Evolutionary conservation across 1,140 invertebrate genomes (phyloP), one percentile per base, ranked within the genome.

Genomic region (Sitobion miscanthi): DNA sequence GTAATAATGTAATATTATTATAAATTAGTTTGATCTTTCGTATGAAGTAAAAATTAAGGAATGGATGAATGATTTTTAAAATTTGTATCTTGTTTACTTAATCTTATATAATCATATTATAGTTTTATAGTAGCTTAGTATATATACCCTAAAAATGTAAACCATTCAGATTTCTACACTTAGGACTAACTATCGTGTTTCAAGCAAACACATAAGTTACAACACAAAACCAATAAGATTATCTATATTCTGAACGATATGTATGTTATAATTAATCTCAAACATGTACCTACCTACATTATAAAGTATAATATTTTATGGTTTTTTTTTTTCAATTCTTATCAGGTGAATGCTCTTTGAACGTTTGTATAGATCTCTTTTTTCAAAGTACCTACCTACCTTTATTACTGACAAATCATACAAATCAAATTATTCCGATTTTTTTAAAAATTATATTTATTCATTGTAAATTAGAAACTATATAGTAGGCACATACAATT

Each of bases 261-360:
- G 8, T 3, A 42, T 20, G 0, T 77, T 17, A n/a, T 45, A 85
- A 42, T 85, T 45, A 85, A 85, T 85, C 23, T 85, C 21, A 42
- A 42, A 85, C 21, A 38, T 23, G 35, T 42, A 23, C 21, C 23
- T 69, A 69, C 30, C 11, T 69, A 14, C n/a, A 69, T 69, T 69
- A n/a, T 14, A 69, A 14, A 77, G 62, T 42, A 42, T 83, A 25
- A 45, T 85, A 30, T 45, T 45, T 85, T 85, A 85, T 5, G 62
- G 83, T 85, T 30, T 47, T 42, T 23, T 88, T n/a, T 49, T 49
- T 35, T 25, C 20, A 87, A n/a, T 54, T 54, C 20, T 88, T 88
- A 88, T 88, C 87, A 54, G 87, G n/a, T 54, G 47, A 88, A 88
- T 54, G 49, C 87, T 52, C 87, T 88, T 52, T 88, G 47, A 54